These are phyloP conservation scores for Drosophila triauraria DNA, from an alignment of 1,140 invertebrate genomes.

Conservation along the genomic window DNA sequence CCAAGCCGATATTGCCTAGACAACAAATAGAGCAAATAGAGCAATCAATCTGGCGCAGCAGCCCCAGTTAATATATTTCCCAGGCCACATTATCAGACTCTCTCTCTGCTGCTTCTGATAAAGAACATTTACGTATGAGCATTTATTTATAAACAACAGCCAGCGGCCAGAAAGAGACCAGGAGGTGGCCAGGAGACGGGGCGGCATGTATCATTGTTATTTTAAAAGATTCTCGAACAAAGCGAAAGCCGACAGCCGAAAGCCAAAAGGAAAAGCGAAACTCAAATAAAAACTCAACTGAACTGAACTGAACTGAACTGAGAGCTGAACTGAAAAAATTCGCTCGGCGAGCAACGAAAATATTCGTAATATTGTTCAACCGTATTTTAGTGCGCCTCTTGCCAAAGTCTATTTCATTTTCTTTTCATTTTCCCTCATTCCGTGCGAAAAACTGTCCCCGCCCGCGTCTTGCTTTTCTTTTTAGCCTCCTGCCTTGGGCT, in stretches of 20 bases:
- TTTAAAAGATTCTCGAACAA: conserved; percentile 76
- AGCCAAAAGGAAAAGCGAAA: conserved; percentile 8
- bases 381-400: conserved; percentile 65
- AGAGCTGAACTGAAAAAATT: conserved; percentile 23
- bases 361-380: conserved; percentile 75
- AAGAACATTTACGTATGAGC: conserved; percentile 80
- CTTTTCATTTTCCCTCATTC: conserved; percentile 39
- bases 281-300: conserved; percentile 28
- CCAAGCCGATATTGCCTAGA: conserved; percentile 4
- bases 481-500: conserved; percentile 39
- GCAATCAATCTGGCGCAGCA: conserved; percentile 34
- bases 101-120: conserved; percentile 46
- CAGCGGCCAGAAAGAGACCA: conserved; percentile 35
- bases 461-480: conserved; percentile 14
- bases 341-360: conserved; percentile 49
- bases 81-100: conserved; percentile 39
- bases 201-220: conserved; percentile 80
- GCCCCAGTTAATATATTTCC: conserved; percentile 38
- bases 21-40: conserved; percentile 51
- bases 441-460: conserved; percentile 52
- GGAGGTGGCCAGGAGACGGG: conserved; percentile 4
- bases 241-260: conserved; percentile 29
- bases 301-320: conserved; percentile 35
- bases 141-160: conserved; percentile 81
- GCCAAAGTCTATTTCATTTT: conserved; percentile 51